A percentile compares a stretch with the other conserved stretches of the same genome.
phyloP scores from a whole-genome alignment of 2,888 invertebrate species.

The Dryobota labecula region DNA sequence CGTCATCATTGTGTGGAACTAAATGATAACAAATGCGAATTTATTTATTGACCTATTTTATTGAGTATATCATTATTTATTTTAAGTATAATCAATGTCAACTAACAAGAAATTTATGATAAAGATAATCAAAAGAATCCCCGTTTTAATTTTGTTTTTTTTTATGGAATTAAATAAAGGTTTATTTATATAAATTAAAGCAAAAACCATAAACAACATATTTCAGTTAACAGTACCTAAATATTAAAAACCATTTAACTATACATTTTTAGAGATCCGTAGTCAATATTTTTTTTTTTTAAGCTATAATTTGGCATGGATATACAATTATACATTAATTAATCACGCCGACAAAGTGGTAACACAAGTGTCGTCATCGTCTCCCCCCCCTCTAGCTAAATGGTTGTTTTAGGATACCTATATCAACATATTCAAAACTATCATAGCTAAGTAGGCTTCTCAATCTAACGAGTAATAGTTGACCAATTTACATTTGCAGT shows the following conservation, averaged over 20 bases:
- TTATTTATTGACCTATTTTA: constrained; percentile 16
- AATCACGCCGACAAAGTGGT: too few relatives aligned
- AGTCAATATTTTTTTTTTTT: too few relatives aligned
- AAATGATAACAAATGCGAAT: constrained; percentile 32
- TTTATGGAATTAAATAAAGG: neutral
- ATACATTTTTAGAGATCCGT: too few relatives aligned
- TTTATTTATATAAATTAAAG: neutral
- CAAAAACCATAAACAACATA: neutral
- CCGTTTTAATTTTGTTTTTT: neutral
- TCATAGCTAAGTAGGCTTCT: too few relatives aligned
- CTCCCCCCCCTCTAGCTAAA: too few relatives aligned
- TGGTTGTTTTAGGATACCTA: too few relatives aligned
- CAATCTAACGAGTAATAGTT: too few relatives aligned
- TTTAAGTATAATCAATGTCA: neutral
- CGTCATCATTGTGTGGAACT: constrained; percentile 18
- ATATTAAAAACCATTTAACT: neutral
- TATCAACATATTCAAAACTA: too few relatives aligned
- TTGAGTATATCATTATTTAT: neutral
- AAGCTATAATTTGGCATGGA: too few relatives aligned
- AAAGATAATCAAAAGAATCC: neutral
- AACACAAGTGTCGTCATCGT: too few relatives aligned
- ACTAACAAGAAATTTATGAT: neutral
- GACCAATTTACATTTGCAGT: too few relatives aligned
- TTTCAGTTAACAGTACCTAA: neutral
- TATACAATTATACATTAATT: too few relatives aligned